Conservation (phyloP, 2,113 vertebrate species). For the Morone saxatilis region DNA sequence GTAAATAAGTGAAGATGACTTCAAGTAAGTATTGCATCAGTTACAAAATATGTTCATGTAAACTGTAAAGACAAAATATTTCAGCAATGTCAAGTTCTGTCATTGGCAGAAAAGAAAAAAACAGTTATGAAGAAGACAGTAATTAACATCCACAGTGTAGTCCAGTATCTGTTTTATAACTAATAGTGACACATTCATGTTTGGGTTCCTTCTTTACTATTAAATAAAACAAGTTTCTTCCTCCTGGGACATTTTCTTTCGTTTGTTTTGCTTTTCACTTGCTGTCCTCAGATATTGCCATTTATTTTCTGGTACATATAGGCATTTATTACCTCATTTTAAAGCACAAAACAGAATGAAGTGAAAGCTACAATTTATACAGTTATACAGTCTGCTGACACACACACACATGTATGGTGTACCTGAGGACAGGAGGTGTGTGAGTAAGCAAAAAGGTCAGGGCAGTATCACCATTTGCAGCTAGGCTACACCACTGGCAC, state of each 20-base stretch:
- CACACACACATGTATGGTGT: not conserved
- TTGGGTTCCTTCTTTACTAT: not conserved
- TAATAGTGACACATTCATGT: not conserved
- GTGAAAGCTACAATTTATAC: no score
- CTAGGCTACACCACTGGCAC: not conserved
- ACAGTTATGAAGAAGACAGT: not conserved
- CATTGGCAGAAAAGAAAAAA: not conserved
- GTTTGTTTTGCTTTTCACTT: not conserved
- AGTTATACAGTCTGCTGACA: not conserved
- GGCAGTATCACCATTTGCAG: not conserved
- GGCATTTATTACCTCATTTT: not conserved
- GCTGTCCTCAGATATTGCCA: not conserved
- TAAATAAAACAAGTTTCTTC: not conserved
- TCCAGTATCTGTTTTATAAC: not conserved
- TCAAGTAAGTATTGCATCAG: slow-evolving; percentile 51
- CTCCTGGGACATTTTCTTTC: not conserved
- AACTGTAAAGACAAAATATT: slow-evolving; percentile 29
- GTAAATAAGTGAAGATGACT: slow-evolving; percentile 35
- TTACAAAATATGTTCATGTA: slow-evolving; percentile 55
- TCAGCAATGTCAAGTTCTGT: not conserved
- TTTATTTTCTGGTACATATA: not conserved
- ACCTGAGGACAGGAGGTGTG: not conserved
- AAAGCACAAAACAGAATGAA: no score
- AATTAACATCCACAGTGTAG: not conserved
- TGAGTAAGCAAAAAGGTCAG: not conserved